A percentile compares a stretch with the other conserved stretches of the same genome.
Conservation (phyloP, 1,140 invertebrate genomes). For the Mamestra configurata region DNA sequence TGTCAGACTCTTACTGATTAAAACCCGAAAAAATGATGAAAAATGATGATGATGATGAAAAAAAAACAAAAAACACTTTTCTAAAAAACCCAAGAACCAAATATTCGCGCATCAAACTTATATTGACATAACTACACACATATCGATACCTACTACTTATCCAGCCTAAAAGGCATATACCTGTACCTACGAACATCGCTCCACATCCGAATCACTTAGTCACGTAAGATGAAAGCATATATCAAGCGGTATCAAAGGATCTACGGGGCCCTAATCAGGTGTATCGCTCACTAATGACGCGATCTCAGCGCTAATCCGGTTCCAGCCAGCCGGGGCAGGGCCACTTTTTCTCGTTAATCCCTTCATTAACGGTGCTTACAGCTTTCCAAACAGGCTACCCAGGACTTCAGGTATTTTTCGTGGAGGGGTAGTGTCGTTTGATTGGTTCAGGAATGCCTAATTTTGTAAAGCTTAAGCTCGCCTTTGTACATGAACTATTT, state of each 20-base stretch:
- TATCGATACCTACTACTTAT: neutral
- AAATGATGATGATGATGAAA: no score
- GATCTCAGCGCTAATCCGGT: conserved; percentile 72
- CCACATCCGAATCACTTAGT: conserved; percentile 53
- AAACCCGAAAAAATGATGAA: no score
- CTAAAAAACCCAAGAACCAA: no score
- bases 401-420: conserved; percentile 2
- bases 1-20: no score
- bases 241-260: conserved; percentile 57
- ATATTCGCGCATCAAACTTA: no score
- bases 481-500: no score
- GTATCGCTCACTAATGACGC: conserved; percentile 79
- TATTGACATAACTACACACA: neutral
- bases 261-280: conserved; percentile 72
- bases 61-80: no score
- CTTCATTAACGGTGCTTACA: conserved; percentile 73
- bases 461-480: no score
- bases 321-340: conserved; percentile 65
- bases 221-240: conserved; percentile 55
- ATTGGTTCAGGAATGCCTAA: no score
- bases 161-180: neutral
- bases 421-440: neutral
- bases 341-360: conserved; percentile 82
- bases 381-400: conserved; percentile 55
- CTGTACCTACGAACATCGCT: neutral